Conservation (phyloP, 2,888 invertebrate genomes). For the Cataglyphis albicans region DNA sequence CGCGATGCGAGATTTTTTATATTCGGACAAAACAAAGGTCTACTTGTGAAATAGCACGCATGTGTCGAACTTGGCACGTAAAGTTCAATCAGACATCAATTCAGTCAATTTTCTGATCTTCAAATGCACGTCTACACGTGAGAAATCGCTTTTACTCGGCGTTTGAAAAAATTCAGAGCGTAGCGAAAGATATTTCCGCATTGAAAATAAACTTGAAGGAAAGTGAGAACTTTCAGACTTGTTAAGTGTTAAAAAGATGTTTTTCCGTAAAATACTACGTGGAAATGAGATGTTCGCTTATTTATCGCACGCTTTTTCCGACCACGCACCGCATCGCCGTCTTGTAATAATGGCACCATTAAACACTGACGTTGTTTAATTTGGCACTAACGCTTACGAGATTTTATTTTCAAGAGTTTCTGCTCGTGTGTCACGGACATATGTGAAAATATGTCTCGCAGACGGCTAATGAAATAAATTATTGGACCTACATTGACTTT, state of each 20-base stretch:
- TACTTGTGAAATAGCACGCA: not conserved
- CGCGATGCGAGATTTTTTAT: not conserved
- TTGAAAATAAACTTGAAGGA: slow-evolving; percentile 48
- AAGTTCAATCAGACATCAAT: slow-evolving; percentile 27
- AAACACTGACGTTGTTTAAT: slow-evolving; percentile 17
- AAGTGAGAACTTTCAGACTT: slow-evolving; percentile 43
- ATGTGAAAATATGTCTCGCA: slow-evolving; percentile 12
- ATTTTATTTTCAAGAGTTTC: not conserved
- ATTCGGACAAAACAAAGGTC: not conserved
- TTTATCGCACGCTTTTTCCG: not conserved
- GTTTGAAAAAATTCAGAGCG: slow-evolving; percentile 30
- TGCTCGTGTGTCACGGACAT: slow-evolving; percentile 1
- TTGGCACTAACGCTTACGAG: slow-evolving; percentile 18
- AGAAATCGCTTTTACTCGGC: slow-evolving; percentile 10
- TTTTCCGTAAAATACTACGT: not conserved
- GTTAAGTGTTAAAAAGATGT: slow-evolving; percentile 37
- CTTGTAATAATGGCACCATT: not conserved
- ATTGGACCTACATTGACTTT: slow-evolving; percentile 8
- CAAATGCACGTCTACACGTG: slow-evolving; percentile 16
- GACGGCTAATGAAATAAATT: slow-evolving; percentile 28
- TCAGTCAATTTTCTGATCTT: slow-evolving; percentile 31
- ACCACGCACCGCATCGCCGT: not conserved
- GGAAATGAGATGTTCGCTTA: not conserved
- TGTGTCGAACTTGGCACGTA: not conserved
- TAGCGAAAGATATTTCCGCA: slow-evolving; percentile 29